Evolutionary conservation across 2,113 vertebrate species (phyloP).

Genomic region (Procavia capensis): DNA sequence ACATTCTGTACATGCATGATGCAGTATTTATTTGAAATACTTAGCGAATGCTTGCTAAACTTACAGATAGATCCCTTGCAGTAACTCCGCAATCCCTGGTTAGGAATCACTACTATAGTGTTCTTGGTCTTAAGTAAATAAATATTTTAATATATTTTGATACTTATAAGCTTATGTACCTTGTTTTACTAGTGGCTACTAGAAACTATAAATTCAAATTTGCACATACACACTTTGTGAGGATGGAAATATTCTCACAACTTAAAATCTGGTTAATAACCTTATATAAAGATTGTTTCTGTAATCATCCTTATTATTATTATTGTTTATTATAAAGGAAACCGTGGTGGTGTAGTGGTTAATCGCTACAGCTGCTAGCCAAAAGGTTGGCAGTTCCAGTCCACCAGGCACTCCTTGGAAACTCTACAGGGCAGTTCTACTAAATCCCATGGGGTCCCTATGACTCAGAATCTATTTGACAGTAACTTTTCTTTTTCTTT

Average conservation of each 20-base stretch:
- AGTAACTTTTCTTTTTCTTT: no score
- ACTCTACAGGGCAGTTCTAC: no score
- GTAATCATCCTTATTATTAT: not conserved
- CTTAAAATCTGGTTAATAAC: not conserved
- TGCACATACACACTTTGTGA: not conserved
- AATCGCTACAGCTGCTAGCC: no score
- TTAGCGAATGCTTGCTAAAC: accelerated
- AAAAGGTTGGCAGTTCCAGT: no score
- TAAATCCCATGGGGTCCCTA: no score
- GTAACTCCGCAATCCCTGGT: not conserved
- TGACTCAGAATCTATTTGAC: no score
- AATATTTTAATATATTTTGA: not conserved
- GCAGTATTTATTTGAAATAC: not conserved
- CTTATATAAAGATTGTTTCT: not conserved
- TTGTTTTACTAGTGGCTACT: not conserved
- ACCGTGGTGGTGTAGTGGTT: no score
- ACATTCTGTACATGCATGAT: accelerated
- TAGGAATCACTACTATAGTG: not conserved
- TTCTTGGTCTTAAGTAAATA: not conserved
- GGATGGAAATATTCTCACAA: not conserved
- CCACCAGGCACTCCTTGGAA: no score
- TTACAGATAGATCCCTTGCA: not conserved
- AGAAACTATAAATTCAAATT: not conserved
- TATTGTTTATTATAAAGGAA: no score
- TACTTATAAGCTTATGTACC: not conserved